Evolutionary conservation across 1,140 invertebrate genomes (phyloP).

Genomic region (Aphelinus certus): DNA sequence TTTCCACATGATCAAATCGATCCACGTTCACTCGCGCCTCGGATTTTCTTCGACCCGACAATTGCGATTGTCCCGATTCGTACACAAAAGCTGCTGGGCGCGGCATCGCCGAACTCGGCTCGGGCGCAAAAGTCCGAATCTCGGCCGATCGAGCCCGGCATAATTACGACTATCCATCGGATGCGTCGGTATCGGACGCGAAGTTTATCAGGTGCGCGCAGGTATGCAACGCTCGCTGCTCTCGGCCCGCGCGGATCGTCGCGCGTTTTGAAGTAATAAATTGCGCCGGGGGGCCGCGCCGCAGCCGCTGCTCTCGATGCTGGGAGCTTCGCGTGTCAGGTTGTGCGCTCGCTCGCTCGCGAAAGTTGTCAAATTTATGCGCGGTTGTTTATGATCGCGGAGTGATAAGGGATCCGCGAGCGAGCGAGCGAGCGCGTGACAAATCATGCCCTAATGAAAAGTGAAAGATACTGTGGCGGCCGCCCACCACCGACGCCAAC

Average conservation of each 20-base stretch:
- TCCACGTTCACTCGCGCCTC: too few relatives aligned
- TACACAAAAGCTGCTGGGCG: too few relatives aligned
- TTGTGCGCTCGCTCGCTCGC: constrained; percentile 53
- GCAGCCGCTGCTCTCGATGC: constrained; percentile 57
- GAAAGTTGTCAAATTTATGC: constrained; percentile 67
- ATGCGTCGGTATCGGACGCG: constrained; percentile 2
- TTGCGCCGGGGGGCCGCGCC: constrained; percentile 49
- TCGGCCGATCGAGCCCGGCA: too few relatives aligned
- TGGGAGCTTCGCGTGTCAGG: constrained; percentile 57
- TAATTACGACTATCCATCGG: too few relatives aligned
- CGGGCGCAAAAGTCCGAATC: too few relatives aligned
- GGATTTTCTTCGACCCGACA: too few relatives aligned
- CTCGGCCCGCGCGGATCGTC: constrained; percentile 43
- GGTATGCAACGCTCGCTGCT: constrained; percentile 38
- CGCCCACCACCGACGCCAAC: constrained; percentile 38
- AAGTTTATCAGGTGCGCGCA: constrained; percentile 57
- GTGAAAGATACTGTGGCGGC: constrained; percentile 64
- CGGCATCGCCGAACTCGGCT: too few relatives aligned
- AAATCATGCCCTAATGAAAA: constrained; percentile 68
- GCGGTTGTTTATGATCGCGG: constrained; percentile 66
- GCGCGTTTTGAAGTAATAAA: constrained; percentile 64
- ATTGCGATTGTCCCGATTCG: too few relatives aligned
- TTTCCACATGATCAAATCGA: too few relatives aligned
- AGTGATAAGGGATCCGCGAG: constrained; percentile 66
- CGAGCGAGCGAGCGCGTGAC: constrained; percentile 52